phyloP scores from a whole-genome alignment of 2,113 vertebrate genomes.

The Naja naja region DNA sequence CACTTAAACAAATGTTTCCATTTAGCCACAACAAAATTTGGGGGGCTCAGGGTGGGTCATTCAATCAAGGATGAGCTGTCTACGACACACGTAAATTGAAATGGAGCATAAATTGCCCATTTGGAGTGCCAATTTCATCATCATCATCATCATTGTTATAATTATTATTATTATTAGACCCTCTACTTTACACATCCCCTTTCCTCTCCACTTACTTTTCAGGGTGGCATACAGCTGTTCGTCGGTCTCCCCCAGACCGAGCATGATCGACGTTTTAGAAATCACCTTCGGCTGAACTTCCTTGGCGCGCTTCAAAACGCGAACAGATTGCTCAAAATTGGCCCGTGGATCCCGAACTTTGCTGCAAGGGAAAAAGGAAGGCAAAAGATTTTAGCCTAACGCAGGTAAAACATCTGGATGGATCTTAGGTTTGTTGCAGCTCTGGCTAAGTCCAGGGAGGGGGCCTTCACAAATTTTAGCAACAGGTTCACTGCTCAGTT shows the following conservation, averaged over 20 bases:
- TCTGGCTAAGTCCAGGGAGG: no score
- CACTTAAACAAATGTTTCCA: no score
- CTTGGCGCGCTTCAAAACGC: slow-evolving; percentile 85
- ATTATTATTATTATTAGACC: no score
- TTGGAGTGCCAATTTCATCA: no score
- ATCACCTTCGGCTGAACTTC: slow-evolving; percentile 77
- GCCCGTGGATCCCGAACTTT: slow-evolving; percentile 90
- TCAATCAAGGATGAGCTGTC: no score
- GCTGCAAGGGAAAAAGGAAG: slow-evolving; percentile 64
- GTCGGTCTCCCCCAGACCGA: slow-evolving; percentile 90
- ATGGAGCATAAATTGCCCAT: no score
- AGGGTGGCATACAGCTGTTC: slow-evolving; percentile 81
- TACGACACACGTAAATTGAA: accelerated
- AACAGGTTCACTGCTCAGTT: no score
- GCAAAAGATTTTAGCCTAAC: neutral
- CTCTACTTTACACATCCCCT: neutral
- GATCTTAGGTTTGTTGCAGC: neutral
- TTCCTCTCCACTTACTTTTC: slow-evolving; percentile 74
- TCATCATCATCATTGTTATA: no score
- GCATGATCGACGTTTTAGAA: slow-evolving; percentile 95
- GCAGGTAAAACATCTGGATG: accelerated
- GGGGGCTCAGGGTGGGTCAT: no score
- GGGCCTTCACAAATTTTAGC: no score
- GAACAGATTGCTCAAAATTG: slow-evolving; percentile 87
- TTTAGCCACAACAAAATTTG: no score